These are phyloP conservation scores for Anser cygnoides DNA, from an alignment of 2,113 vertebrate genomes.

Conservation along the genomic window DNA sequence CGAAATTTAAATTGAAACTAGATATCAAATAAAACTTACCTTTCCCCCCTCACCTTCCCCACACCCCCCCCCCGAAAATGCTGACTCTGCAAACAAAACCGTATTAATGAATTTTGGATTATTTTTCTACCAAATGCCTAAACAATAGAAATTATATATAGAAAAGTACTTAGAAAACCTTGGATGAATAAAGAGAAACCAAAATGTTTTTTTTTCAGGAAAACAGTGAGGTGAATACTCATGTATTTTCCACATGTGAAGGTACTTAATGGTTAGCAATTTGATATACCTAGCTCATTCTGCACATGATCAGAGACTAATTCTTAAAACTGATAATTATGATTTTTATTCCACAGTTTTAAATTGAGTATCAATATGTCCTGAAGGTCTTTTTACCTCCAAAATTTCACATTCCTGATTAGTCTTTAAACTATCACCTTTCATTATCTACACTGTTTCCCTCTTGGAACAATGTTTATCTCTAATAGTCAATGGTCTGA, in stretches of 20 bases:
- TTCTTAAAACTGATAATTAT: slow-evolving; percentile 10
- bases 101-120: slow-evolving; percentile 6
- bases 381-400: neutral
- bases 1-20: slow-evolving; percentile 23
- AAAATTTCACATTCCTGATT: neutral
- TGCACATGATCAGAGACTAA: neutral
- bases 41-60: neutral
- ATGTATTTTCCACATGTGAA: slow-evolving; percentile 8
- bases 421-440: neutral
- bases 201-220: neutral
- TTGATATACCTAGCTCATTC: neutral
- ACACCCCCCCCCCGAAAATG: neutral
- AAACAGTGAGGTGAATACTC: neutral
- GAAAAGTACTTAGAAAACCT: neutral
- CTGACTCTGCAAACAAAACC: slow-evolving; percentile 12
- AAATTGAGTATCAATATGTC: neutral
- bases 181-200: neutral
- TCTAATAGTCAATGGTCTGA: neutral
- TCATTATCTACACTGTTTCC: neutral
- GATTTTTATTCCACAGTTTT: neutral
- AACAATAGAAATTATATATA: neutral
- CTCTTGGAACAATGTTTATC: neutral
- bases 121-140: slow-evolving; percentile 4
- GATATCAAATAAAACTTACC: neutral
- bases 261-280: neutral